Evolutionary conservation across 2,113 vertebrate genomes (phyloP).

Genomic region (Lasiurus cinereus): DNA sequence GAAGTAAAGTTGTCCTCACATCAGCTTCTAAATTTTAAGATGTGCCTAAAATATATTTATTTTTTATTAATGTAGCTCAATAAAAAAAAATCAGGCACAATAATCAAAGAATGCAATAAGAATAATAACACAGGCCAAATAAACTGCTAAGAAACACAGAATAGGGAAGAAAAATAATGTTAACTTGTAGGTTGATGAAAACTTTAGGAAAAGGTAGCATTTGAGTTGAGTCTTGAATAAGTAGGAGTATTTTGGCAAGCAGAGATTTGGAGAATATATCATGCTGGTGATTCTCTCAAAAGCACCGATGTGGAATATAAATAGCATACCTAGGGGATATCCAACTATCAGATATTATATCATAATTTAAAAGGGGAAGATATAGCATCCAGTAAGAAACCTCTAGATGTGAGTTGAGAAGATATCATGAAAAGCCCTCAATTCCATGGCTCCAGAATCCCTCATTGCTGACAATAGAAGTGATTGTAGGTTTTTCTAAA

Average conservation of each 20-base stretch:
- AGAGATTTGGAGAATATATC: not conserved
- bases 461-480: not conserved
- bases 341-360: not conserved
- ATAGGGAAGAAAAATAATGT: not conserved
- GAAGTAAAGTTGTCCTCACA: not conserved
- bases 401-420: not conserved
- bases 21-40: not conserved
- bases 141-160: not conserved
- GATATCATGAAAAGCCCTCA: not conserved
- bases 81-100: not conserved
- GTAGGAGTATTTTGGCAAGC: not conserved
- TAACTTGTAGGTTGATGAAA: not conserved
- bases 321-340: not conserved
- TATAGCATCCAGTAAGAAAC: not conserved
- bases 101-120: not conserved
- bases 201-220: not conserved
- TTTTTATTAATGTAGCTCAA: not conserved
- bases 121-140: not conserved
- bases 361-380: not conserved
- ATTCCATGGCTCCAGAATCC: not conserved
- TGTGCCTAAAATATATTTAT: not conserved
- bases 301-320: not conserved
- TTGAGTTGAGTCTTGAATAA: constrained; percentile 11
- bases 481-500: not conserved
- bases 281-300: not conserved